A percentile compares a stretch with the other conserved stretches of the same genome.
Conservation (phyloP, 1,140 invertebrate genomes). For the Pentalonia nigronervosa region DNA sequence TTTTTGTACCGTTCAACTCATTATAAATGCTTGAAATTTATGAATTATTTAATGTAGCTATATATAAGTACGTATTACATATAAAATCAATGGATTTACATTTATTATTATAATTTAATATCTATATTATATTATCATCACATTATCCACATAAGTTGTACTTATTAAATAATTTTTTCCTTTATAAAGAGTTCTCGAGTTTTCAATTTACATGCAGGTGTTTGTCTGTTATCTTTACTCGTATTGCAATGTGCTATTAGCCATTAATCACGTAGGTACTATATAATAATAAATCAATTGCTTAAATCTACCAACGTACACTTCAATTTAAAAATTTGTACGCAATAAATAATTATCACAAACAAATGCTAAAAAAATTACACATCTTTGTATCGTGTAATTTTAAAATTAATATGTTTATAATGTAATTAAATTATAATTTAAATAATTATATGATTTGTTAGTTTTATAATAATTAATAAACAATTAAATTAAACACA, state of each 20-base stretch:
- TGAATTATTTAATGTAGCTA: neutral
- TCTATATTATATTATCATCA: neutral
- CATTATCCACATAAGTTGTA: neutral
- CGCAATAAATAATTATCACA: neutral
- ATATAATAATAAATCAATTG: constrained; percentile 8
- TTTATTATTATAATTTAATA: neutral
- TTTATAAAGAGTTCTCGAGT: neutral
- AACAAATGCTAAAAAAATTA: neutral
- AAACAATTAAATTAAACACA: neutral
- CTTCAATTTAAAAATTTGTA: neutral
- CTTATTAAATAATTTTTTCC: neutral
- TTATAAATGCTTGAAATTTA: neutral
- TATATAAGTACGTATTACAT: neutral
- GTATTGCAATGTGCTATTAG: neutral
- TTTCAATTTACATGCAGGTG: neutral
- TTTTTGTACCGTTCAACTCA: neutral
- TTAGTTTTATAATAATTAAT: neutral
- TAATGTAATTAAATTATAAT: neutral
- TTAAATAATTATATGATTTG: neutral
- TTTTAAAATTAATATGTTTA: neutral
- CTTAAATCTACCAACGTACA: neutral
- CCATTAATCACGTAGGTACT: neutral
- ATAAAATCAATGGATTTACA: neutral
- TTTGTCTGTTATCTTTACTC: neutral
- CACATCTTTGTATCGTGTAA: neutral